These are phyloP conservation scores for Podarcis cretensis DNA, from an alignment of 2,113 vertebrate species.

Conservation along the genomic window DNA sequence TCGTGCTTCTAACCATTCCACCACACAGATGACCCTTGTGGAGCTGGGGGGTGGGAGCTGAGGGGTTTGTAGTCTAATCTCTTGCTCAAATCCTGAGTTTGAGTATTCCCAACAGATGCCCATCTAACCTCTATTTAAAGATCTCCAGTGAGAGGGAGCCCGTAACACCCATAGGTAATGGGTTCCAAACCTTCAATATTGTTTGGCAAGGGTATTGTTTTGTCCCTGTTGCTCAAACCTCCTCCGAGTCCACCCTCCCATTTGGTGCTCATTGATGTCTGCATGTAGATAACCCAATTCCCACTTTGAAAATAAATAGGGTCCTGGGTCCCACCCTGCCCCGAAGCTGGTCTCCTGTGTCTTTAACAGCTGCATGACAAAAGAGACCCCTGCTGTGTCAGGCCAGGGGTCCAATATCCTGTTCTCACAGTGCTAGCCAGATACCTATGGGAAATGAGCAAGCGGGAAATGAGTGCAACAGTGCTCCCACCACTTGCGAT, in stretches of 20 bases:
- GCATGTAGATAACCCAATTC: neutral
- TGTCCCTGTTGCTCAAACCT: too few species aligned
- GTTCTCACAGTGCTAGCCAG: too few species aligned
- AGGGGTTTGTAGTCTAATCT: neutral
- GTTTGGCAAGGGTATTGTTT: neutral
- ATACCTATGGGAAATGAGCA: too few species aligned
- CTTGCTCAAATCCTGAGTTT: too few species aligned
- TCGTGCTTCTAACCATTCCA: too few species aligned
- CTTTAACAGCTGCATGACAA: neutral
- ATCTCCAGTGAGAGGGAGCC: neutral
- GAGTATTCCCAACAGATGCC: too few species aligned
- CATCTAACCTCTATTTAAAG: too few species aligned
- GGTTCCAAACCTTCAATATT: neutral
- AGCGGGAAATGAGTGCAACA: too few species aligned
- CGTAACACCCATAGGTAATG: neutral
- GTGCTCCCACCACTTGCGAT: too few species aligned
- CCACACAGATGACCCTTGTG: neutral
- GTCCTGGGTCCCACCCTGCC: too few species aligned
- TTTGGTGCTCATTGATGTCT: neutral
- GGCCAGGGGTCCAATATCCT: too few species aligned
- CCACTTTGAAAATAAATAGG: neutral
- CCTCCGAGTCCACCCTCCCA: neutral
- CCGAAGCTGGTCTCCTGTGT: neutral
- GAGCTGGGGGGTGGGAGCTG: neutral
- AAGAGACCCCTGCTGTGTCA: neutral